Percentiles rank a stretch among this genome's conserved stretches.
Conservation (phyloP, 2,113 vertebrate species). For the Macrotus californicus region DNA sequence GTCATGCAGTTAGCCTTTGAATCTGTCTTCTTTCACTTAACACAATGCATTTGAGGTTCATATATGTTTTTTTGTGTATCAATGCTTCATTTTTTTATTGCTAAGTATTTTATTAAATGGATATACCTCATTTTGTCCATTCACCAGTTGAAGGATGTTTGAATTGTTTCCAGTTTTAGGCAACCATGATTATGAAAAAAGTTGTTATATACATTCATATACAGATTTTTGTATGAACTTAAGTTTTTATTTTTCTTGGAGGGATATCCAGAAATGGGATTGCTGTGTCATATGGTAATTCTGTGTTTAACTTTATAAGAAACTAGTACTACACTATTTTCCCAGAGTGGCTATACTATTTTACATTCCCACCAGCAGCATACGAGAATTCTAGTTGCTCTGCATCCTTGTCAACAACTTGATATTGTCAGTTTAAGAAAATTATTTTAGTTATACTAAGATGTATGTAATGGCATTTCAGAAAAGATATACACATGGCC, state of each 20-base stretch:
- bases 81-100: not conserved
- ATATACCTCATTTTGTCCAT: not conserved
- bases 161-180: slow-evolving; percentile 9
- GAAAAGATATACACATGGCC: not conserved
- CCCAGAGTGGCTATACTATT: not conserved
- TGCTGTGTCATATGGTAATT: not conserved
- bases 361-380: not conserved
- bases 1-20: not conserved
- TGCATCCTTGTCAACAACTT: not conserved
- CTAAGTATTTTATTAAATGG: not conserved
- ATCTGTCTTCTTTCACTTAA: not conserved
- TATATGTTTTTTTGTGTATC: not conserved
- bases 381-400: not conserved
- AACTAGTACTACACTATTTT: not conserved
- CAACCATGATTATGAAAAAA: slow-evolving; percentile 20
- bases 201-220: not conserved
- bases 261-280: not conserved
- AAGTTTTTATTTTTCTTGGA: slow-evolving; percentile 25
- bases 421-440: not conserved
- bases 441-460: not conserved
- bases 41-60: not conserved
- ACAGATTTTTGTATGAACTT: not conserved
- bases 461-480: not conserved
- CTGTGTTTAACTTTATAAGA: not conserved
- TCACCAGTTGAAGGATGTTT: not conserved